Base-by-base conservation (phyloP, 2,888 invertebrate genomes). In the Pomacea canaliculata region DNA sequence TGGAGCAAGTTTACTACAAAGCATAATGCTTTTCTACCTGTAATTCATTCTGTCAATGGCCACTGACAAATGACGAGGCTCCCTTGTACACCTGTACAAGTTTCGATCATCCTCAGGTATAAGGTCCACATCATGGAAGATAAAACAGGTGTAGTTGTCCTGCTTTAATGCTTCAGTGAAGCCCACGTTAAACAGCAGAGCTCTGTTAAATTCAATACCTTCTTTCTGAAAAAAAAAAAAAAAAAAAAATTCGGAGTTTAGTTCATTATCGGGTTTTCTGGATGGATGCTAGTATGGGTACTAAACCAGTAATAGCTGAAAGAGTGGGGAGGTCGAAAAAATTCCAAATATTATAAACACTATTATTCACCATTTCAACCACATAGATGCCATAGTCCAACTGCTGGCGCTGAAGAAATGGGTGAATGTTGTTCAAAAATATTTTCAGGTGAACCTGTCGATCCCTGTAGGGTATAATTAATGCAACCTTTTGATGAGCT, bases 81-180 rank as follows among this genome's bases (percentile, higher is more conserved):
- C 96, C 75, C 94, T 93, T 7, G 96, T 96, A 90, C 97, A 98
- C 51, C 94, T 95, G 92, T 98, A 98, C 79, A 97, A 91, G 92
- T 98, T 98, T 81, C 96, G 92, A 87, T 97, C 96, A 91, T 98
- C 96, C 88, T 97, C 94, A 0, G 98, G 97, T 85, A 98, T 92
- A 77, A 98, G 93, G 91, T 98, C 98, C 71, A 98, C 96, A 91
- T 98, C 98, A 92, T 98, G 98, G 92, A 98, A 98, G 85, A 98
- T 94, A 92, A 97, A 97, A 92, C 97, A 98, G 89, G 96, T 91
- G 74, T 90, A 92, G 69, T 91, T 88, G 94, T 94, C 89, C 93
- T 95, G 71, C 85, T 95, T 95, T 88, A 95, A 92, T 48, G 97
- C 97, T 91, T 99, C 98, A 83, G 93, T 93, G 91, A 95, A 98